Evolutionary conservation across 2,113 vertebrate genomes (phyloP).

Genomic region (Protobothrops mucrosquamatus): DNA sequence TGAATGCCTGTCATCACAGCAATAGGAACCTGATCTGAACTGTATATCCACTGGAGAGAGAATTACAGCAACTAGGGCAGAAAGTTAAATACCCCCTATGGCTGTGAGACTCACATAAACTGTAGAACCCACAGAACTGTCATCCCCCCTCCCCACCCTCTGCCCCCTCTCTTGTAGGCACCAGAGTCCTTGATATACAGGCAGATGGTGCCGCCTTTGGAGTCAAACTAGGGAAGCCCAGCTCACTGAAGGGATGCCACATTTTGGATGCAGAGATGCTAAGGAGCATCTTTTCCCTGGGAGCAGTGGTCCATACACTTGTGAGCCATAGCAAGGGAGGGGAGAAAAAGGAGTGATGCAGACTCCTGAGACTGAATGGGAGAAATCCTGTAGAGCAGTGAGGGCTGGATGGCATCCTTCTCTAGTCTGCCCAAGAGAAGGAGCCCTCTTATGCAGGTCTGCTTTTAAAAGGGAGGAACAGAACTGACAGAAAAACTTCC

Average conservation of each 20-base stretch:
- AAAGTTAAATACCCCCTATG: conserved; percentile 70
- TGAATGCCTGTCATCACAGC: conserved; percentile 82
- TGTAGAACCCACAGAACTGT: conserved; percentile 45
- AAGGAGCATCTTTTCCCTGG: not conserved
- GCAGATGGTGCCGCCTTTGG: conserved; percentile 22
- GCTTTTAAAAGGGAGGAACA: not conserved
- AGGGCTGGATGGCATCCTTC: not conserved
- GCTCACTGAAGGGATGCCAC: conserved; percentile 46
- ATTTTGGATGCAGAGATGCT: not conserved
- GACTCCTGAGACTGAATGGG: not conserved
- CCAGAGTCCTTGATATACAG: conserved; percentile 56
- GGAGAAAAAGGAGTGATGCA: not conserved
- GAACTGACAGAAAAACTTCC: not conserved
- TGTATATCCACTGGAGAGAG: conserved; percentile 70
- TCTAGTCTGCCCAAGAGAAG: not conserved
- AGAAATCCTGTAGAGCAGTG: not conserved
- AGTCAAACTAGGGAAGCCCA: conserved; percentile 32
- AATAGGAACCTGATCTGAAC: conserved; percentile 73
- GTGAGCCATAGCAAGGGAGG: not conserved
- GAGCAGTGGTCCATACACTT: not conserved
- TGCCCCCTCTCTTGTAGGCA: conserved; percentile 29
- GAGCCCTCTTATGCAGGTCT: not conserved
- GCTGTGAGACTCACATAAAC: conserved; percentile 64
- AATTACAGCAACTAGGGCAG: conserved; percentile 70
- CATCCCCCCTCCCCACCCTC: conserved; percentile 25